Evolutionary conservation across 1,140 invertebrate species (phyloP).

Genomic region (Drosophila jambulina): DNA sequence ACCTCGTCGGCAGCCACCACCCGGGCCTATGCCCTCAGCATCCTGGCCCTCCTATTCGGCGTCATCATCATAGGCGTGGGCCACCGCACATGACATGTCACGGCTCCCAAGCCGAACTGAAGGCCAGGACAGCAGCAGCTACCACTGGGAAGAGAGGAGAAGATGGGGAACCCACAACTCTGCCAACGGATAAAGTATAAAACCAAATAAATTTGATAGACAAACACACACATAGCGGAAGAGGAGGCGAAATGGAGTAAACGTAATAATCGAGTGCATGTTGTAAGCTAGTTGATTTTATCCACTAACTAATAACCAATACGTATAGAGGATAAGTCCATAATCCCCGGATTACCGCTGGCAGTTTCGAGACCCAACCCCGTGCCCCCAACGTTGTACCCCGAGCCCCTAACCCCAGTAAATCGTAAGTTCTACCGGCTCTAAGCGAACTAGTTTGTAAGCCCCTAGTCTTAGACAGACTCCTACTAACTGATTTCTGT

Average conservation of each 20-base stretch:
- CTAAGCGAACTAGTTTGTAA: slow-evolving; percentile 70
- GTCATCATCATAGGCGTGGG: slow-evolving; percentile 74
- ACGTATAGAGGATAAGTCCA: slow-evolving; percentile 32
- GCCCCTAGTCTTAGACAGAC: slow-evolving; percentile 36
- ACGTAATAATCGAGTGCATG: slow-evolving; percentile 63
- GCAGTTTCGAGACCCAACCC: slow-evolving; percentile 14
- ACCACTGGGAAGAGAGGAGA: slow-evolving; percentile 11
- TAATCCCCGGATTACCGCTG: slow-evolving; percentile 32
- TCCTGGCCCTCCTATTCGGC: slow-evolving; percentile 67
- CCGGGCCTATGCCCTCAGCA: slow-evolving; percentile 76
- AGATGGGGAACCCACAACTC: slow-evolving; percentile 26
- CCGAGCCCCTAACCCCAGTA: slow-evolving; percentile 8
- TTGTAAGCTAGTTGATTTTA: slow-evolving; percentile 80
- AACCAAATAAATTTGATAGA: slow-evolving; percentile 47
- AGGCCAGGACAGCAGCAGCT: slow-evolving; percentile 15
- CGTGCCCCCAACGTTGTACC: slow-evolving; percentile 6
- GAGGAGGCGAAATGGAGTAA: slow-evolving; percentile 18
- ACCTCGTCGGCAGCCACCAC: slow-evolving; percentile 81
- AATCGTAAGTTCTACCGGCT: slow-evolving; percentile 69
- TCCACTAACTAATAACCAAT: slow-evolving; percentile 60
- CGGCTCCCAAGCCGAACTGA: slow-evolving; percentile 31
- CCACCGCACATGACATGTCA: slow-evolving; percentile 79
- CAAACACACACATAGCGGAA: slow-evolving; percentile 7
- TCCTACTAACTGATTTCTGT: slow-evolving; percentile 30
- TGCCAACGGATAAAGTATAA: slow-evolving; percentile 56